Evolutionary conservation across 2,888 invertebrate species (phyloP).

Genomic region (Rhogogaster chlorosoma): DNA sequence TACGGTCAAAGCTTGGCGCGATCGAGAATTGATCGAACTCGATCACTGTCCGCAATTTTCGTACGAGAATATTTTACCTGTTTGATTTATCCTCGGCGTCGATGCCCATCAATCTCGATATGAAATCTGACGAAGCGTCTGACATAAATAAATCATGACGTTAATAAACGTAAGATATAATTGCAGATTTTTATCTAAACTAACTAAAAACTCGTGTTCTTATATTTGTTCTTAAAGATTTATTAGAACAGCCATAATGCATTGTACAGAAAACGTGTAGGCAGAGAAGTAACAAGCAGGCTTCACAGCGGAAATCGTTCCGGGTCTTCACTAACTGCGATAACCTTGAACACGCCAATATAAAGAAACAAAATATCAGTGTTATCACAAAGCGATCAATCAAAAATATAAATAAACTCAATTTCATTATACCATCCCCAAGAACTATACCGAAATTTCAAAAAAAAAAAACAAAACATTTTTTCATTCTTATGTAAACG

Average conservation of each 20-base stretch:
- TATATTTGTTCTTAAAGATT: background rate
- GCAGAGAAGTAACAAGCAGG: background rate
- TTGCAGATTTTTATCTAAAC: background rate
- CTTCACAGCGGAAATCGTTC: background rate
- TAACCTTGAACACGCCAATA: background rate
- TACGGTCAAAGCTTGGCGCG: background rate
- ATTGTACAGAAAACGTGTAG: background rate
- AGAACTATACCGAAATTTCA: too few relatives aligned
- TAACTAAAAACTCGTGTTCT: background rate
- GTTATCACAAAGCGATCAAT: background rate
- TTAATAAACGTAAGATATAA: too few relatives aligned
- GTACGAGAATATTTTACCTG: too few relatives aligned
- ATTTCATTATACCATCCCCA: too few relatives aligned
- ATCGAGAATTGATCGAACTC: background rate
- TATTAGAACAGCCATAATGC: background rate
- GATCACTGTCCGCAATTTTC: too few relatives aligned
- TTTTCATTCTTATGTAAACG: too few relatives aligned
- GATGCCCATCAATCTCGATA: background rate
- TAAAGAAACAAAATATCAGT: background rate
- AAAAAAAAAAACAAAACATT: too few relatives aligned
- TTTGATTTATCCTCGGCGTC: background rate
- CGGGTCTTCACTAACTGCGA: background rate
- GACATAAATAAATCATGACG: background rate
- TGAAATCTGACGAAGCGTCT: background rate
- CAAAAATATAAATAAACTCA: background rate